These are phyloP conservation scores for Exocentrus adspersus DNA, from an alignment of 2,888 invertebrate species.

Conservation along the genomic window DNA sequence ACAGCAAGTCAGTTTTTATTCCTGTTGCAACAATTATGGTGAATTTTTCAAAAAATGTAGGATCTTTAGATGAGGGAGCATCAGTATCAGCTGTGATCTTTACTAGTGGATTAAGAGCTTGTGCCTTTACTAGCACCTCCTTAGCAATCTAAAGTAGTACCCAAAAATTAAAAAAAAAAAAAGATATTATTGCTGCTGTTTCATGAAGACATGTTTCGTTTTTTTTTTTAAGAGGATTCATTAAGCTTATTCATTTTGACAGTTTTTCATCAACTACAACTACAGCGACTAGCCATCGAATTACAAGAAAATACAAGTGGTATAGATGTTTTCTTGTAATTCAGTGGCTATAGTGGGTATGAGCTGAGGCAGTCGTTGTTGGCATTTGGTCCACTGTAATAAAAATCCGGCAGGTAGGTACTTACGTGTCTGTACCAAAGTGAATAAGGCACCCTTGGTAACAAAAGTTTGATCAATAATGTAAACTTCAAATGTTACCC, in stretches of 20 bases:
- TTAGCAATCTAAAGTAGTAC: constrained; percentile 84
- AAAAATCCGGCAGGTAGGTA: too few species aligned
- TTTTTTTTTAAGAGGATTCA: too few species aligned
- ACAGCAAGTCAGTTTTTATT: constrained; percentile 75
- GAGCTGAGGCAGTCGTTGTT: too few species aligned
- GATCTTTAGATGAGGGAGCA: constrained; percentile 72
- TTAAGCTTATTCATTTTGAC: too few species aligned
- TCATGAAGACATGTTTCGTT: too few species aligned
- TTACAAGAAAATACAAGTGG: too few species aligned
- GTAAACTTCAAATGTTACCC: too few species aligned
- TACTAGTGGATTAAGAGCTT: constrained; percentile 94
- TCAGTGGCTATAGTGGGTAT: too few species aligned
- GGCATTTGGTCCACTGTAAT: too few species aligned
- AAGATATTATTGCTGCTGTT: neutral
- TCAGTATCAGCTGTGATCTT: constrained; percentile 77
- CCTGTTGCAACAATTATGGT: constrained; percentile 87
- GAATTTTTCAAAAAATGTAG: constrained; percentile 78
- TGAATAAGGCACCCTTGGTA: neutral
- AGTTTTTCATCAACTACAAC: too few species aligned
- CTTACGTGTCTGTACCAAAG: neutral
- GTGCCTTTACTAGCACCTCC: constrained; percentile 80
- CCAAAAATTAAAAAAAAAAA: constrained; percentile 1
- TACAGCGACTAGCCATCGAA: too few species aligned
- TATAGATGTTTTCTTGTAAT: too few species aligned
- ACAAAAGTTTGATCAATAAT: neutral